Evolutionary conservation across 2,888 invertebrate species (phyloP).

Genomic region (Clivina fossor): DNA sequence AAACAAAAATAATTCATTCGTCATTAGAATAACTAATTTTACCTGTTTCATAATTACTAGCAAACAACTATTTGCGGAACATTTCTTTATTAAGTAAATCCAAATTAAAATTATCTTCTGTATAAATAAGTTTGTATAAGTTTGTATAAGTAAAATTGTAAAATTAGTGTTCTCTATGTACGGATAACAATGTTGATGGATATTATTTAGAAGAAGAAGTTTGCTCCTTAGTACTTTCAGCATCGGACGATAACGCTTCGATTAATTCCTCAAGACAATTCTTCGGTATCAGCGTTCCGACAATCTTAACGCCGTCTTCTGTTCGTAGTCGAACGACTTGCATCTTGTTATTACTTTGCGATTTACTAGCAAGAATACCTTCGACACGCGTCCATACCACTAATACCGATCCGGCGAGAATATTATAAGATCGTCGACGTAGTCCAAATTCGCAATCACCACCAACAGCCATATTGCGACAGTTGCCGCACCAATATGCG

Average conservation of each 20-base stretch:
- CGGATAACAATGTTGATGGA: no score
- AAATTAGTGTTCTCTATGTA: no score
- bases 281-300: conserved; percentile 90
- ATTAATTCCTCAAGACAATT: conserved; percentile 79
- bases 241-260: conserved; percentile 77
- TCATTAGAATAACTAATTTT: no score
- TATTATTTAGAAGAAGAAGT: no score
- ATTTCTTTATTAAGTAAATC: no score
- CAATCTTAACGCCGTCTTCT: conserved; percentile 82
- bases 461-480: conserved; percentile 74
- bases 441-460: conserved; percentile 92
- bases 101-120: no score
- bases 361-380: conserved; percentile 76
- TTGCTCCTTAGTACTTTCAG: conserved; percentile 77
- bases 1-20: no score
- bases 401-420: conserved; percentile 94
- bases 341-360: conserved; percentile 80
- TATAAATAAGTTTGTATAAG: no score
- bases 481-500: conserved; percentile 90
- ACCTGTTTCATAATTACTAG: no score
- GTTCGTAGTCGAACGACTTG: conserved; percentile 95
- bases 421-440: conserved; percentile 87
- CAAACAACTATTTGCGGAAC: no score
- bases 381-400: conserved; percentile 97
- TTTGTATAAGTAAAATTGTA: no score